Conservation (phyloP, 2,113 vertebrate species). For the Oostethus manadensis region DNA sequence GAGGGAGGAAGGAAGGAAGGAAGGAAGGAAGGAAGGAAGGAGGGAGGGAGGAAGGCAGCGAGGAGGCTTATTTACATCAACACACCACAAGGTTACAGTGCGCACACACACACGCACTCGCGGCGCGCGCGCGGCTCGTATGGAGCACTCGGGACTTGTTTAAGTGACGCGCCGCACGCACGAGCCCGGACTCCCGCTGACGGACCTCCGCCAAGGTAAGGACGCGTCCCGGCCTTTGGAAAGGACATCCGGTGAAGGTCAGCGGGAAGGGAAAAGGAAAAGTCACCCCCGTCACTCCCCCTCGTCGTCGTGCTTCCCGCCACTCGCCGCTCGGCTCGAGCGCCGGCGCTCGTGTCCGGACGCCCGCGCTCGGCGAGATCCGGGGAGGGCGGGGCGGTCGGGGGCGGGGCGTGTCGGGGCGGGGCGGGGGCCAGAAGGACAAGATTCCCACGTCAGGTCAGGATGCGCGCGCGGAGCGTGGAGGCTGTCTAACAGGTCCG, state of each 20-base stretch:
- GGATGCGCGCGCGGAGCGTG: conserved; percentile 80
- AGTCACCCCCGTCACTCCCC: too few relatives aligned
- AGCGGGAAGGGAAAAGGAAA: too few relatives aligned
- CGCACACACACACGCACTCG: conserved; percentile 73
- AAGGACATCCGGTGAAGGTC: too few relatives aligned
- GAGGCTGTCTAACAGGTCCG: conserved; percentile 83
- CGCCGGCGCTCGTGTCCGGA: too few relatives aligned
- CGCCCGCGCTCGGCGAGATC: too few relatives aligned
- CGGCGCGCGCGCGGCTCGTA: conserved; percentile 94
- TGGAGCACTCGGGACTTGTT: conserved; percentile 98
- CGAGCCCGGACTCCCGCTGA: conserved; percentile 73
- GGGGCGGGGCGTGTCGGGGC: conserved; percentile 8
- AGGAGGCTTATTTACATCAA: conserved; percentile 99
- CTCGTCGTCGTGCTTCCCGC: too few relatives aligned
- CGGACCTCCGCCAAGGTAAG: conserved; percentile 84
- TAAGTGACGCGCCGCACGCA: conserved; percentile 84
- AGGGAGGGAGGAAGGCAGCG: conserved; percentile 78
- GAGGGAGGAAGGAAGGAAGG: conserved; percentile 40
- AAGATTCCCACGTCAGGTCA: conserved; percentile 59
- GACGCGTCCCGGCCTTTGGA: conserved; percentile 61
- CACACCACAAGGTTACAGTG: conserved; percentile 99
- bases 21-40: conserved; percentile 70
- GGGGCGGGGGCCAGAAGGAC: conserved; percentile 49
- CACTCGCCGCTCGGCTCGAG: too few relatives aligned
- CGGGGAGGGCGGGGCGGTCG: too few relatives aligned